Conservation (phyloP, 2,888 invertebrate species). For the Plebejus anna region DNA sequence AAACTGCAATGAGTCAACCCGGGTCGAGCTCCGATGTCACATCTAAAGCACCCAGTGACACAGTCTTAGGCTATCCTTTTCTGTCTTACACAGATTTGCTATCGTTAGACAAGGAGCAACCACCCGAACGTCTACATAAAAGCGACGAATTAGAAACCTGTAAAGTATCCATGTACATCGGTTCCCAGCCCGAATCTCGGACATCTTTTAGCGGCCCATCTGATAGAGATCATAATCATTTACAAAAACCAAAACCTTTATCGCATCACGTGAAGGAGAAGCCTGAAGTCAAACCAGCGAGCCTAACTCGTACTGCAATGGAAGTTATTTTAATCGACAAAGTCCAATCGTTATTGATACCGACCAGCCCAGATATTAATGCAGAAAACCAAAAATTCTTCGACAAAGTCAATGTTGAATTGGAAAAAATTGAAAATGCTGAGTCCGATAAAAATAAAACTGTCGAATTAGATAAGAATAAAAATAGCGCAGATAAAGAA, state of each 20-base stretch:
- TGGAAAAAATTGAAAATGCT: constrained; percentile 58
- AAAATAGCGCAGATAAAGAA: constrained; percentile 33
- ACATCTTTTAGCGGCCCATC: constrained; percentile 61
- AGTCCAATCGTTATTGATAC: constrained; percentile 66
- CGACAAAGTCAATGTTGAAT: constrained; percentile 61
- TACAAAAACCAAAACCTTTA: constrained; percentile 46
- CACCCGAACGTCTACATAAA: constrained; percentile 53
- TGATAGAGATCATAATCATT: constrained; percentile 49
- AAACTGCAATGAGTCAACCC: constrained; percentile 59
- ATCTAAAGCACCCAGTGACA: constrained; percentile 67
- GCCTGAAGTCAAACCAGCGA: constrained; percentile 54
- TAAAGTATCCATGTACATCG: constrained; percentile 71
- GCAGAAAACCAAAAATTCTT: constrained; percentile 59
- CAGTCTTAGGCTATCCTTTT: constrained; percentile 77
- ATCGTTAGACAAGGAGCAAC: constrained; percentile 56
- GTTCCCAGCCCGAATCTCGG: constrained; percentile 68
- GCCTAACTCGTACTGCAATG: constrained; percentile 76
- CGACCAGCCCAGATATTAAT: constrained; percentile 57
- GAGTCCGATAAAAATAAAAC: constrained; percentile 40
- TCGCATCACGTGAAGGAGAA: constrained; percentile 47
- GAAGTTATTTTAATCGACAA: constrained; percentile 79
- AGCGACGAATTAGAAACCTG: constrained; percentile 57
- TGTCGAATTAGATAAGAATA: constrained; percentile 38
- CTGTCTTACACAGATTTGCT: constrained; percentile 69
- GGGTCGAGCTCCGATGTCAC: constrained; percentile 64